Evolutionary conservation across 2,797 vertebrate genomes (phyloP).

Genomic region (Coilia nasus): DNA sequence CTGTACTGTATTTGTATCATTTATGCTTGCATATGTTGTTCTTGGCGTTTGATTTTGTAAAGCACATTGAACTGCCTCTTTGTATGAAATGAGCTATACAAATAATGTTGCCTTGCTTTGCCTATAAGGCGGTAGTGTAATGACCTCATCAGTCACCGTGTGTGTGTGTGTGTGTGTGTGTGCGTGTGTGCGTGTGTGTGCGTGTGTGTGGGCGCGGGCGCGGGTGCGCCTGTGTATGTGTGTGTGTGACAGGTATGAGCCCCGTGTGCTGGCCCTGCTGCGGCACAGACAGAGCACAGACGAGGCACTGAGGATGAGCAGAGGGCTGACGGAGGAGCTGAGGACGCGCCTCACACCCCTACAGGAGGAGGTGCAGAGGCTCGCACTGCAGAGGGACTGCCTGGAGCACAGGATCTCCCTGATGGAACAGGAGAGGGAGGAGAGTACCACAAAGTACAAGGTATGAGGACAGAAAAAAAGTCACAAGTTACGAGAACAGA

Average conservation of each 20-base stretch:
- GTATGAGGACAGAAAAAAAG: constrained; percentile 45
- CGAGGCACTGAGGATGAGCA: constrained; percentile 77
- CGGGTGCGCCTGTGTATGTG: not conserved
- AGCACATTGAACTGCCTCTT: too few species aligned
- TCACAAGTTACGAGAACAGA: not conserved
- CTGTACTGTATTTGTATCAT: too few species aligned
- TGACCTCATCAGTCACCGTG: not conserved
- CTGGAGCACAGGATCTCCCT: constrained; percentile 81
- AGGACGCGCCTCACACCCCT: constrained; percentile 78
- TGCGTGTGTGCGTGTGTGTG: not conserved
- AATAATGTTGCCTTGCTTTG: too few species aligned
- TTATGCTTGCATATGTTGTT: too few species aligned
- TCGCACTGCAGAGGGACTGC: constrained; percentile 77
- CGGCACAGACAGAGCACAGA: constrained; percentile 76
- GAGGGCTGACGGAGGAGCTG: constrained; percentile 77
- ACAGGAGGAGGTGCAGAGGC: constrained; percentile 72
- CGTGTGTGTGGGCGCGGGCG: not conserved
- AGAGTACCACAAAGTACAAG: constrained; percentile 76
- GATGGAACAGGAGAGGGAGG: constrained; percentile 76
- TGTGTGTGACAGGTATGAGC: constrained; percentile 73
- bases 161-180: constrained; percentile 26
- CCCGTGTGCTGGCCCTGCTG: constrained; percentile 80
- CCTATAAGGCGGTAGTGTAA: too few species aligned
- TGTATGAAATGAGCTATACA: too few species aligned
- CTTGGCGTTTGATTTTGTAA: too few species aligned